These are phyloP conservation scores for Neosilurus mollespiculum DNA, from an alignment of 2,797 vertebrate genomes.

Conservation along the genomic window DNA sequence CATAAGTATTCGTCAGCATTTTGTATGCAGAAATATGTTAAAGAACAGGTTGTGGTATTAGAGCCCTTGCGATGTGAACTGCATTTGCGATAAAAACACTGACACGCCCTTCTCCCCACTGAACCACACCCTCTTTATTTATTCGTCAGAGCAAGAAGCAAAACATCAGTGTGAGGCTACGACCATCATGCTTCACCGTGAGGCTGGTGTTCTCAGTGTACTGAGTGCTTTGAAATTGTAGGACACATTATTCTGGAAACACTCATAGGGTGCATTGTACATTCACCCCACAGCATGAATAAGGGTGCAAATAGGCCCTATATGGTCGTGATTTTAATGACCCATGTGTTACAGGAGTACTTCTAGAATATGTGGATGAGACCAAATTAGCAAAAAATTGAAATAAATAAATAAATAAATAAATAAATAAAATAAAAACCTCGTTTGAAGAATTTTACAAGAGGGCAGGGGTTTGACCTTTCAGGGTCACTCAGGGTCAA, in stretches of 20 bases:
- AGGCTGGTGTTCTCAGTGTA: background rate
- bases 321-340: too few relatives aligned
- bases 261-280: too few relatives aligned
- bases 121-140: background rate
- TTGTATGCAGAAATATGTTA: background rate
- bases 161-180: background rate
- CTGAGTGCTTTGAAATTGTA: background rate
- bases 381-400: too few relatives aligned
- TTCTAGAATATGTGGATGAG: too few relatives aligned
- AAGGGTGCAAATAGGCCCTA: too few relatives aligned
- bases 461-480: too few relatives aligned
- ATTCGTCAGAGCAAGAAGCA: background rate
- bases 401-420: too few relatives aligned
- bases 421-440: too few relatives aligned
- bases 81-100: background rate
- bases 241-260: background rate
- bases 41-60: background rate
- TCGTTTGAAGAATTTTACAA: too few relatives aligned
- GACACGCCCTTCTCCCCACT: background rate
- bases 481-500: too few relatives aligned
- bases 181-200: background rate
- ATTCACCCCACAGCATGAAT: too few relatives aligned
- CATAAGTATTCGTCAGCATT: background rate
- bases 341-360: too few relatives aligned
- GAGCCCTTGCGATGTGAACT: background rate